Evolutionary conservation across 2,888 invertebrate genomes (phyloP).

Genomic region (Scaptomyza tumidula): DNA sequence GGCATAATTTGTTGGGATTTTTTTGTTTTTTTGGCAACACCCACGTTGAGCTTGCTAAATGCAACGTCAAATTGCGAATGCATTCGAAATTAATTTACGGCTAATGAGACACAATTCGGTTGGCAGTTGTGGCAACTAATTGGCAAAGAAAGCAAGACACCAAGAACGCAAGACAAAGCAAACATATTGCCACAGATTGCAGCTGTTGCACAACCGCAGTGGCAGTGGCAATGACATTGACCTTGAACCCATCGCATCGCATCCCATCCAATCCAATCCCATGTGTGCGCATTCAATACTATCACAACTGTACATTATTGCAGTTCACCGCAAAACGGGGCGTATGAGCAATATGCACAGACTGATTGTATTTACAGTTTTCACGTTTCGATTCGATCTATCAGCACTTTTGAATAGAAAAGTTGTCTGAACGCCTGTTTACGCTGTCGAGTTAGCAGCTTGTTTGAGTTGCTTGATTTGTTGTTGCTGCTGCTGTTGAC

Average conservation of each 20-base stretch:
- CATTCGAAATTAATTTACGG: conserved; percentile 72
- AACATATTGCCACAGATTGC: conserved; percentile 24
- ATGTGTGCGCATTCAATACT: conserved; percentile 14
- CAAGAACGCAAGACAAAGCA: neutral
- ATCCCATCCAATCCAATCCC: neutral
- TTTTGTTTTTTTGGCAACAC: conserved; percentile 53
- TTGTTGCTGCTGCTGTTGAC: conserved; percentile 1
- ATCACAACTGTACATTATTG: conserved; percentile 17
- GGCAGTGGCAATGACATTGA: conserved; percentile 49
- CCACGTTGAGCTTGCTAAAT: conserved; percentile 54
- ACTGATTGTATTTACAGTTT: conserved; percentile 9
- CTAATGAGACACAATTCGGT: conserved; percentile 72
- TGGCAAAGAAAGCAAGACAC: conserved; percentile 44
- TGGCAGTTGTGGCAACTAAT: conserved; percentile 54
- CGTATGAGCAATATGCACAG: conserved; percentile 49
- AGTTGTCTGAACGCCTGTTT: conserved; percentile 17
- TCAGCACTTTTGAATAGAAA: conserved; percentile 50
- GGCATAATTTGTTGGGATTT: conserved; percentile 3
- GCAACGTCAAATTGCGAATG: conserved; percentile 64
- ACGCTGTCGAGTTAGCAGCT: conserved; percentile 1
- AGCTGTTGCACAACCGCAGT: conserved; percentile 30
- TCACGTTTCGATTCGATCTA: conserved; percentile 5
- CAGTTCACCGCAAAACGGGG: conserved; percentile 12
- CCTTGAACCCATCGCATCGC: conserved; percentile 41
- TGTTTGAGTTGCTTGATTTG: neutral